Conservation (phyloP, 2,888 invertebrate genomes). For the Notodonta dromedarius region DNA sequence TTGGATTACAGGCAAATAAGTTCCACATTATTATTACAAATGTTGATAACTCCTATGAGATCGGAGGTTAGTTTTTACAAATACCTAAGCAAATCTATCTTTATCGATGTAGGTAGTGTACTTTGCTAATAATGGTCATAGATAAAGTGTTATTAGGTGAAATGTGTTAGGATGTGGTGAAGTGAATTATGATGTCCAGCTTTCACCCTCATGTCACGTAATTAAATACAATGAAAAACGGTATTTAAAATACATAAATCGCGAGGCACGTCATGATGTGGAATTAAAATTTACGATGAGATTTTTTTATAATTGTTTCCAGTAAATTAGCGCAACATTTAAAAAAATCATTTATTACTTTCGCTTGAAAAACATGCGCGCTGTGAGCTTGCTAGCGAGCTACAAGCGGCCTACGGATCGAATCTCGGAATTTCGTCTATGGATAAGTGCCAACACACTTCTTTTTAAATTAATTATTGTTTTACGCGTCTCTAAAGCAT, state of each 20-base stretch:
- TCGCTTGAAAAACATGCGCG: slow-evolving; percentile 30
- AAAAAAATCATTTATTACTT: slow-evolving; percentile 35
- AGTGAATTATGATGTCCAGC: too few relatives aligned
- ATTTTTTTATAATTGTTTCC: slow-evolving; percentile 32
- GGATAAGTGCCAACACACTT: slow-evolving; percentile 73
- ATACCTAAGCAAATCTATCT: too few relatives aligned
- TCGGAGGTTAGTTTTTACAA: too few relatives aligned
- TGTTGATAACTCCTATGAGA: too few relatives aligned
- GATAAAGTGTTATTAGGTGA: too few relatives aligned
- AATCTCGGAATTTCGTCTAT: slow-evolving; percentile 63
- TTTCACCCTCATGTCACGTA: too few relatives aligned
- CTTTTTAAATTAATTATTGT: slow-evolving; percentile 82
- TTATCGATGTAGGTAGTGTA: too few relatives aligned
- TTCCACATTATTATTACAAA: too few relatives aligned
- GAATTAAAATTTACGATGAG: slow-evolving; percentile 27
- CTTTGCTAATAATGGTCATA: too few relatives aligned
- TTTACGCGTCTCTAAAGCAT: slow-evolving; percentile 76
- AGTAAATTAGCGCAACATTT: slow-evolving; percentile 31
- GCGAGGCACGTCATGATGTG: slow-evolving; percentile 20
- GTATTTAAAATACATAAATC: slow-evolving; percentile 15
- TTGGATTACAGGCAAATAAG: too few relatives aligned
- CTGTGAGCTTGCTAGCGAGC: slow-evolving; percentile 5
- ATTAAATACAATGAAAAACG: slow-evolving; percentile 5
- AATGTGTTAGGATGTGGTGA: too few relatives aligned
- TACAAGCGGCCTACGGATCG: not conserved